These are phyloP conservation scores for Poeciliopsis turrubarensis DNA, from an alignment of 2,113 vertebrate genomes.

Conservation along the genomic window DNA sequence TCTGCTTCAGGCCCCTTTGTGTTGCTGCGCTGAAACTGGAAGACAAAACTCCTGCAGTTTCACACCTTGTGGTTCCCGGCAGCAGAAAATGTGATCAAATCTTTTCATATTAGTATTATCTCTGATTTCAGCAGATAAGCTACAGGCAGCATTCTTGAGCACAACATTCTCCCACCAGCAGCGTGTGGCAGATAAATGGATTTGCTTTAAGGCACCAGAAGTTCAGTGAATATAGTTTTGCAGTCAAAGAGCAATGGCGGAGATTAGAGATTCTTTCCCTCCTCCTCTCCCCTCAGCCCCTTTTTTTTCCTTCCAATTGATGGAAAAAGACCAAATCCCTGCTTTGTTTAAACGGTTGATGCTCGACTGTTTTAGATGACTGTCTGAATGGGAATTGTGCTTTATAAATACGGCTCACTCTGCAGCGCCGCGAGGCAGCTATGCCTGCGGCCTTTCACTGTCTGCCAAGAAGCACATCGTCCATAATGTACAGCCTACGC, in stretches of 20 bases:
- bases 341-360: slow-evolving; percentile 8
- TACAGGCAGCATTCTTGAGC: background rate
- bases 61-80: background rate
- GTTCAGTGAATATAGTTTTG: slow-evolving; percentile 1
- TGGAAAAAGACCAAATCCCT: slow-evolving; percentile 6
- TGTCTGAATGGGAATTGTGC: slow-evolving; percentile 10
- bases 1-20: background rate
- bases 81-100: background rate
- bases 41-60: background rate
- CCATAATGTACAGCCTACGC: background rate
- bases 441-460: slow-evolving; percentile 4
- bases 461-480: background rate
- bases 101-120: background rate
- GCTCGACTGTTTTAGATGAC: slow-evolving; percentile 1
- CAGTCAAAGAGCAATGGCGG: background rate
- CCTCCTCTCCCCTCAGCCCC: background rate
- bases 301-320: background rate
- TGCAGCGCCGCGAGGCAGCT: background rate
- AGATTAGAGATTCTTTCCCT: slow-evolving; percentile 7
- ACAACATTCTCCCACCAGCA: background rate
- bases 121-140: background rate
- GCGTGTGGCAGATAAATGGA: background rate
- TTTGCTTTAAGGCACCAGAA: background rate
- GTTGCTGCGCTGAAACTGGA: background rate
- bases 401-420: background rate